Evolutionary conservation across 1,140 invertebrate species (phyloP), one percentile per base, ranked within the genome.

Genomic region (Eciton burchellii): DNA sequence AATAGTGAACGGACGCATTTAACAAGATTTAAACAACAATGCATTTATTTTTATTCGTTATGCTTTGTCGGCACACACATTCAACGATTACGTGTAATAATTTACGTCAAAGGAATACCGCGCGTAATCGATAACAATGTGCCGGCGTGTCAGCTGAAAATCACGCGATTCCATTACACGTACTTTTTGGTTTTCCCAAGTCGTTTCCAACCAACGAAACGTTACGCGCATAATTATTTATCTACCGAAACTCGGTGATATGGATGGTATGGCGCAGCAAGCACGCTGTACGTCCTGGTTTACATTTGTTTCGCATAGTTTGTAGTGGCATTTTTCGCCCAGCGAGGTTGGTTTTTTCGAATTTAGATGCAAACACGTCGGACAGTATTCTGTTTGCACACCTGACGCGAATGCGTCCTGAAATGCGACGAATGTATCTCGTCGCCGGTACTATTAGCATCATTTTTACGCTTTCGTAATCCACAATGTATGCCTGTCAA

Each of bases 281-380:
- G 26, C 70, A n/a, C 43, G 56, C 68, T 49, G 24, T 63, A 41
- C 70, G 52, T 63, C 5, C 29, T 47, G 73, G 56, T 87, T 84
- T 84, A 72, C 77, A 73, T 84, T 88, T 71, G 52, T 35, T 26
- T 16, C 26, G 62, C 83, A 73, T 79, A 21, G 65, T 49, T 82
- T 43, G 57, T 56, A 82, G 63, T 56, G 56, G 45, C 41, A 73
- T 81, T 71, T 79, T 84, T 68, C 73, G 85, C 63, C 82, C 54
- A 47, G 41, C 45, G 29, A 21, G 19, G 65, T 81, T 86, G 63
- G 24, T 79, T 79, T 77, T 79, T 79, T 68, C 63, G 66, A 66
- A 79, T 86, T 83, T 83, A 87, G 84, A 73, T 70, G 68, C 66
- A 77, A 83, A 86, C 81, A 81, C 57, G 84, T 73, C 65, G 52